Base-by-base conservation (phyloP, 2,113 vertebrate genomes). In the Misgurnus anguillicaudatus region DNA sequence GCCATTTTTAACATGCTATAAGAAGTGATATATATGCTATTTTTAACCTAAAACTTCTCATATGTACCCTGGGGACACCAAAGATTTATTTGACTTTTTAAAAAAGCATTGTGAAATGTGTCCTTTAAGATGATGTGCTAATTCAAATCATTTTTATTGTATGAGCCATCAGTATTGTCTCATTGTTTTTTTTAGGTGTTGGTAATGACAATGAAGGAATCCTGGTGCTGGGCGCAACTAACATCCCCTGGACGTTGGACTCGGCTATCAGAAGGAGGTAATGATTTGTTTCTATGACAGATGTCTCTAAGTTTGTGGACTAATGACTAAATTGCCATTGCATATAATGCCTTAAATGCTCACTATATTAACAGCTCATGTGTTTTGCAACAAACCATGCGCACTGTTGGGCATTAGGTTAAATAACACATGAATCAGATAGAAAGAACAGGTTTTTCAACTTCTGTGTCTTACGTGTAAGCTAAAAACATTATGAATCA, bases 221-320 rank as follows among this genome's bases (percentile, higher is more conserved):
- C 85, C 92, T 99, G 87, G 98, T 99, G 80, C 94, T 99, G 9
- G 98, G 97, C 74, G 98, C 98, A 5, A 99, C 98, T 88, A 99
- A 99, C 87, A 98, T 98, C 87, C 98, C 97, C 0, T 99, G 97
- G 98, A 97, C 98, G 85, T 90, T 99, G 76, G 98, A 99, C 90
- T 98, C 97, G 76, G 98, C 98, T 85, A 99, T 99, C 88, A 95
- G 97, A 77, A 94, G 97, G 92, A 91, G 98, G 98, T 99, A 92
- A 80, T 80, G 0, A 51, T 38, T 48, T 24, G 10, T 58, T 17
- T 65, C 4, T 13, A 19, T 39, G 31, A 51, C 11, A 42, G 31
- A 16, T n/a, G 8, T n/a, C 19, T 4, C 16, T 39, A 6, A 1
- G 3, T 24, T 16, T 5, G 9, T 38, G 21, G 3, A 17, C 13